Conservation (phyloP, 2,797 vertebrate species). For the Pterois miles region DNA sequence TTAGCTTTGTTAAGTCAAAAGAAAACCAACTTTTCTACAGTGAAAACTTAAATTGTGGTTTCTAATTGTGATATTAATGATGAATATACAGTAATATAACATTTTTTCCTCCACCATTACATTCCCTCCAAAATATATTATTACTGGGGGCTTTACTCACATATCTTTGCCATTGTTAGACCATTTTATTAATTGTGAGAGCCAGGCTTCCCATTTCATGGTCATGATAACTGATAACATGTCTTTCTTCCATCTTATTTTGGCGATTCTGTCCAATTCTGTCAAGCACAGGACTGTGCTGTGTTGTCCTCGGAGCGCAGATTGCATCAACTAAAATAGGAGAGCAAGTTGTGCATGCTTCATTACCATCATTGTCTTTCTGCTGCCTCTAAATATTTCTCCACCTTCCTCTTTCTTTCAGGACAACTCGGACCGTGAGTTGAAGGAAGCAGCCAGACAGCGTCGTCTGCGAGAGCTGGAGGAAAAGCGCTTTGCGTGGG, state of each 20-base stretch:
- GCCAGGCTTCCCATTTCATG: too few relatives aligned
- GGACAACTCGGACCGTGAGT: conserved; percentile 92
- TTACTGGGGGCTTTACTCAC: too few relatives aligned
- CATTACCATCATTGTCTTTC: background rate
- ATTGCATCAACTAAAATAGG: background rate
- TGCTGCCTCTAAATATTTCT: background rate
- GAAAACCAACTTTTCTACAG: too few relatives aligned
- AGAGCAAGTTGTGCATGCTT: too few relatives aligned
- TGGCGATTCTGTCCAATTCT: background rate
- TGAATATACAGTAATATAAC: too few relatives aligned
- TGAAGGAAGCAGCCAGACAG: conserved; percentile 88
- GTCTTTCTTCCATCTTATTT: background rate
- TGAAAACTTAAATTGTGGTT: too few relatives aligned
- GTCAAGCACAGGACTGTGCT: background rate
- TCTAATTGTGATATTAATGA: too few relatives aligned
- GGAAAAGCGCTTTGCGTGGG: conserved; percentile 90
- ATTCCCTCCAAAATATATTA: too few relatives aligned
- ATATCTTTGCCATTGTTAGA: background rate
- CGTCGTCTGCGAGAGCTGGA: conserved; percentile 89
- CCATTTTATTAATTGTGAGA: background rate
- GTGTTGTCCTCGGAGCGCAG: background rate
- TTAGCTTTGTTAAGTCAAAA: too few relatives aligned
- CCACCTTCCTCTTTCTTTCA: conserved; percentile 55
- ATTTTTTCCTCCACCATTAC: too few relatives aligned
- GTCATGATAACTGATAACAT: too few relatives aligned